Evolutionary conservation across 2,888 invertebrate genomes (phyloP), one percentile per base, ranked within the genome.

Genomic region (Drosophila yooni): DNA sequence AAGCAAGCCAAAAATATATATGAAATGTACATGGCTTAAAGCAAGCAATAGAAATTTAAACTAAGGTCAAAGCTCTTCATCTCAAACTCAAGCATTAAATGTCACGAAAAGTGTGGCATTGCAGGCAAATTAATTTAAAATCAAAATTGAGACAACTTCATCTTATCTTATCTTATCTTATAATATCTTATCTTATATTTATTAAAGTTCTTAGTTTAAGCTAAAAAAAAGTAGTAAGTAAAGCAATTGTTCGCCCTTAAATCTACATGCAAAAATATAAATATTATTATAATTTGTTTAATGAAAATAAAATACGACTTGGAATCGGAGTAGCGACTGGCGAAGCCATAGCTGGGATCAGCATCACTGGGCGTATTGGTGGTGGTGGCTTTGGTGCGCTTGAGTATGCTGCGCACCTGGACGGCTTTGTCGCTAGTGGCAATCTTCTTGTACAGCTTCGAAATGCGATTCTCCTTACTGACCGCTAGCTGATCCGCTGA

Each of bases 261-360:
- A 21, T 21, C 21, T 21, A 21, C 21, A 21, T 21, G 21, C 21
- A 21, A 21, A 21, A 21, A 21, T 21, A 21, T 1, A 21, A 21
- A 21, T 21, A 21, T 21, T 21, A 21, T 21, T 21, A 21, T 21
- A 21, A 21, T 21, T 21, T 21, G 21, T 21, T 21, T 21, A 21
- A 21, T 21, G 21, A 21, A 21, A 21, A 1, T 21, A 68, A 92
- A 92, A 65, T 92, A 93, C 0, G 93, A 92, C 53, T 92, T 92
- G 0, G 92, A 89, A 58, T 92, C 91, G 8, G 92, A 91, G 58
- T 91, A 92, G 48, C 91, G 90, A 64, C 82, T 91, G 33, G 92
- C 92, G 69, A 93, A 93, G 13, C 93, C 93, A 65, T 93, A 93
- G 2, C 88, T 91, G 2, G 92, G 92, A 83, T 93, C 93, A 2